A percentile compares a stretch with the other conserved stretches of the same genome.
phyloP scores from a whole-genome alignment of 2,888 invertebrate genomes.

The Hypercompe scribonia region DNA sequence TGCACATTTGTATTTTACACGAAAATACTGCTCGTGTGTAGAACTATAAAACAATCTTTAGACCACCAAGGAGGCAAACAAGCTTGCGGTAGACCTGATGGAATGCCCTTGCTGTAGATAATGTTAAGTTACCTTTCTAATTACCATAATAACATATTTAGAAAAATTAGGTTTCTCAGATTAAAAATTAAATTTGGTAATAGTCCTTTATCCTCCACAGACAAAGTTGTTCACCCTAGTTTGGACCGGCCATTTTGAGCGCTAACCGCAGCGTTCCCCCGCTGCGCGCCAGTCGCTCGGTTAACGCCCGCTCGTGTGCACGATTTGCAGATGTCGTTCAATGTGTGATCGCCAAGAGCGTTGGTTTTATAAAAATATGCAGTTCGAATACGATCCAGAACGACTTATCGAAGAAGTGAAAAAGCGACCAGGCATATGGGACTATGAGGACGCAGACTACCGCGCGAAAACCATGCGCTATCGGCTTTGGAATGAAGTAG shows the following conservation, averaged over 20 bases:
- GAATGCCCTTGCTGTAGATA: neutral
- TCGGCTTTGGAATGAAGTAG: constrained; percentile 75
- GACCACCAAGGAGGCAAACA: neutral
- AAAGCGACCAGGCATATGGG: constrained; percentile 80
- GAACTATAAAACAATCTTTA: neutral
- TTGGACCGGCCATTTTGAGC: constrained; percentile 71
- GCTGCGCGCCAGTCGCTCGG: constrained; percentile 79
- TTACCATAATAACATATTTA: no score
- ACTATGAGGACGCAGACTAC: constrained; percentile 72
- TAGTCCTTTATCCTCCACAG: constrained; percentile 33
- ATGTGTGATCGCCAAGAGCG: constrained; percentile 44
- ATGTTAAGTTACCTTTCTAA: neutral
- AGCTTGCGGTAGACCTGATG: neutral
- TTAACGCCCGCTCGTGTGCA: constrained; percentile 72
- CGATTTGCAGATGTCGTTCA: constrained; percentile 35
- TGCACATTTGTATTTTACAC: neutral
- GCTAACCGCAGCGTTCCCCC: constrained; percentile 73
- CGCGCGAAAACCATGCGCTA: constrained; percentile 67
- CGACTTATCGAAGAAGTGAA: constrained; percentile 75
- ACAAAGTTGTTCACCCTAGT: constrained; percentile 60
- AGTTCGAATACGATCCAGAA: constrained; percentile 82
- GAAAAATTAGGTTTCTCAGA: no score
- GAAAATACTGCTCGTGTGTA: neutral
- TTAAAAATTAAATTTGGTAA: neutral
- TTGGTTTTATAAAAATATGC: constrained; percentile 55